Evolutionary conservation across 2,888 invertebrate species (phyloP), one percentile per base, ranked within the genome.

Genomic region (Cosmorhoe ocellata): DNA sequence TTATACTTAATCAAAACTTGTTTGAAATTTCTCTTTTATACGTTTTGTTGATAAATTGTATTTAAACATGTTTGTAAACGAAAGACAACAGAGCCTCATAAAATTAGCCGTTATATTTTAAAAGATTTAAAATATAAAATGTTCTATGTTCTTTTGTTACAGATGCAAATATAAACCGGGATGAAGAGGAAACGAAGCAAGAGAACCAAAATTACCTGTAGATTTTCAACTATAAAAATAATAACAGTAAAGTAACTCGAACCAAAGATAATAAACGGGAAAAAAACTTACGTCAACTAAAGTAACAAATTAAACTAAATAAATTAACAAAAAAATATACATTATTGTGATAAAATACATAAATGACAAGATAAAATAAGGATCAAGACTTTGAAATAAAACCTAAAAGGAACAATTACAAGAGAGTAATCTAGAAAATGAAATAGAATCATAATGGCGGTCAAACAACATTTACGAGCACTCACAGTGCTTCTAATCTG

Each of bases 401-500:
- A n/a, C n/a, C 8, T 4, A 11, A 11, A 28, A 37, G 4, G 6
- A 34, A 12, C 18, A 18, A 0, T 2, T n/a, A n/a, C n/a, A 18
- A 11, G 9, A 10, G 39, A 22, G 22, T 8, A 34, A 37, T 18
- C 10, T n/a, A 28, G 10, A 34, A 6, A 28, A 43, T 24, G 38
- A 32, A 13, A 31, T 32, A 46, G 14, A 47, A 34, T 9, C 33
- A 36, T 34, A 27, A 64, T 55, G 40, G 41, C 37, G 39, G 43
- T 39, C 40, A 54, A 37, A 58, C 34, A 44, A 47, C 49, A 43
- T 12, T 40, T 58, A 4, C 40, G 34, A 28, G 31, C 38, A 14
- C 18, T 58, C 34, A 50, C 47, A 4, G 55, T 58, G 30, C 45
- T 58, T 5, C 46, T 58, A 8, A 41, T 55, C 13, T 51, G 53